Conservation (phyloP, 2,888 invertebrate species). For the Crocallis elinguaria region DNA sequence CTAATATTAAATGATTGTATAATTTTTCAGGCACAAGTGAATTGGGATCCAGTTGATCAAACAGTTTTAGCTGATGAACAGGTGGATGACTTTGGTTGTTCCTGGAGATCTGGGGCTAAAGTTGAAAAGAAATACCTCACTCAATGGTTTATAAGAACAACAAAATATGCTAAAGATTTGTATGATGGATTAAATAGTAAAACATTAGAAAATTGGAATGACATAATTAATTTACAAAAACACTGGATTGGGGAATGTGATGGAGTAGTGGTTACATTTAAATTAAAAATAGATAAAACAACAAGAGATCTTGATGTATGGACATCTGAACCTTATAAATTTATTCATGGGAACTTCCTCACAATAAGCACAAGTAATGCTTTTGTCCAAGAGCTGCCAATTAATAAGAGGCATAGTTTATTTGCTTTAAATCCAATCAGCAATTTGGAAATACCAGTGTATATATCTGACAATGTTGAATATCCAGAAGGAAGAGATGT, state of each 20-base stretch:
- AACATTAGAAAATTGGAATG: constrained; percentile 91
- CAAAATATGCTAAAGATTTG: constrained; percentile 90
- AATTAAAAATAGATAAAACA: constrained; percentile 63
- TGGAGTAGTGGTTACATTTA: constrained; percentile 90
- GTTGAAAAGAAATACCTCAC: constrained; percentile 94
- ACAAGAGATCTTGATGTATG: constrained; percentile 85
- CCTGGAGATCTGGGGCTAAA: constrained; percentile 98
- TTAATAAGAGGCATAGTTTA: constrained; percentile 31
- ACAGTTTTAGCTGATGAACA: constrained; percentile 99
- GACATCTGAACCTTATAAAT: constrained; percentile 90
- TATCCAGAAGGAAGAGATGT: constrained; percentile 88
- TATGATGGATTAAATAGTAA: constrained; percentile 89
- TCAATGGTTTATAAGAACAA: constrained; percentile 98
- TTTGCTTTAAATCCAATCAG: constrained; percentile 88
- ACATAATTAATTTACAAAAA: constrained; percentile 92
- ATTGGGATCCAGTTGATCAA: constrained; percentile 99
- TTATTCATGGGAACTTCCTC: constrained; percentile 89
- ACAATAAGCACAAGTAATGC: constrained; percentile 78
- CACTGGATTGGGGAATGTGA: constrained; percentile 96
- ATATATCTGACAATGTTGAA: constrained; percentile 85
- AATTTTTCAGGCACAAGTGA: constrained; percentile 90
- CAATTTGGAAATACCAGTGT: constrained; percentile 86
- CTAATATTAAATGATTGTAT: neutral
- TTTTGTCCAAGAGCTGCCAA: constrained; percentile 54
- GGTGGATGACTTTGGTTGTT: constrained; percentile 94